Conservation (phyloP, 2,888 invertebrate genomes). For the Chymomyza caudatula region DNA sequence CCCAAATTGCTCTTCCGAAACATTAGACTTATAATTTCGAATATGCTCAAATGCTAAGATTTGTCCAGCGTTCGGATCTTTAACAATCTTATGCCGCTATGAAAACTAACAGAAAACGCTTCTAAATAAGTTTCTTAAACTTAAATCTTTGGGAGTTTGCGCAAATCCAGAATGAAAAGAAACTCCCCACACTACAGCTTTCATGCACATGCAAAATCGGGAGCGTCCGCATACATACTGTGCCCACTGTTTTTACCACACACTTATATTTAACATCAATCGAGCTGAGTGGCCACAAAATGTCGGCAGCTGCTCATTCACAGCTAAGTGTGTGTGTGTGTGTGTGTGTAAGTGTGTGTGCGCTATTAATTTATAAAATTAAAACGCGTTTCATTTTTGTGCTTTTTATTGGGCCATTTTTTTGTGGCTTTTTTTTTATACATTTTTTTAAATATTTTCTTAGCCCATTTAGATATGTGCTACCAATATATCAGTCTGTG, state of each 20-base stretch:
- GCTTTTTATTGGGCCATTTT: neutral
- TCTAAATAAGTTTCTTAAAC: no score
- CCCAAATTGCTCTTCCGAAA: no score
- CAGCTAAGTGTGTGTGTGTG: neutral
- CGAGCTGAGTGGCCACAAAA: conserved; percentile 13
- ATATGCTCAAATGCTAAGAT: no score
- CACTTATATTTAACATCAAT: neutral
- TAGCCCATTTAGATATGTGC: conserved; percentile 28
- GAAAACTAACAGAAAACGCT: no score
- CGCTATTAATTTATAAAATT: conserved; percentile 39
- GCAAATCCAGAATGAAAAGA: no score
- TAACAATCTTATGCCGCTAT: no score
- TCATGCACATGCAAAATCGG: neutral
- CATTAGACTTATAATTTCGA: no score
- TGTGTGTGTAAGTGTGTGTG: conserved; percentile 14
- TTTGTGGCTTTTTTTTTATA: conserved; percentile 21
- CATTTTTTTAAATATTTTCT: conserved; percentile 43
- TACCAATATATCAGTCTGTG: conserved; percentile 23
- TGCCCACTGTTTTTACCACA: neutral
- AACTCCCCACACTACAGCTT: no score
- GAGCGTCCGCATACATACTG: neutral
- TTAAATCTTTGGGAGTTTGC: no score
- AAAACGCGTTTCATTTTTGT: conserved; percentile 33
- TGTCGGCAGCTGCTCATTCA: conserved; percentile 54
- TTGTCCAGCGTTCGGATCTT: no score